phyloP scores from a whole-genome alignment of 2,113 vertebrate species.

The Tragelaphus imberbis region DNA sequence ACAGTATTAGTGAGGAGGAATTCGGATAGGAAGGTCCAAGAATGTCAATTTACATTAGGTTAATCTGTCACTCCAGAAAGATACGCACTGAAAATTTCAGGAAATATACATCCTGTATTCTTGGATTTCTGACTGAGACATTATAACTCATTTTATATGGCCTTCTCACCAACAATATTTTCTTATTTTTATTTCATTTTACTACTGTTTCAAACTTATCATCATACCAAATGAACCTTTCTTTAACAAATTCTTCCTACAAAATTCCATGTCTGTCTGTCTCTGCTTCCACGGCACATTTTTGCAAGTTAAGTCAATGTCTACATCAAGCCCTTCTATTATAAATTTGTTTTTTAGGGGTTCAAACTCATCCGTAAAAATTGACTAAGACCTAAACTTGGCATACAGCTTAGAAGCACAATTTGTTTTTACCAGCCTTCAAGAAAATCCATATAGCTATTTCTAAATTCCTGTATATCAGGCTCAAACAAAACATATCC shows the following conservation, averaged over 20 bases:
- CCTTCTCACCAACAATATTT: background rate
- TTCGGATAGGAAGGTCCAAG: background rate
- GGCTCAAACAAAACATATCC: slow-evolving; percentile 49
- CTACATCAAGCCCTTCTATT: slow-evolving; percentile 38
- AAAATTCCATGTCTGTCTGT: background rate
- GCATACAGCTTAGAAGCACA: slow-evolving; percentile 53
- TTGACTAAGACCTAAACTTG: slow-evolving; percentile 57
- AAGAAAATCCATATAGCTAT: slow-evolving; percentile 52
- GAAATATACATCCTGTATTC: background rate
- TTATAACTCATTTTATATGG: background rate
- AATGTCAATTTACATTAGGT: background rate
- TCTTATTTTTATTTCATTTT: slow-evolving; percentile 17
- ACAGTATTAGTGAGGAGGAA: background rate
- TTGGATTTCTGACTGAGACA: background rate
- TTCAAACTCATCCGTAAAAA: slow-evolving; percentile 60
- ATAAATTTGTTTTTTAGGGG: slow-evolving; percentile 35
- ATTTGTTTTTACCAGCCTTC: slow-evolving; percentile 58
- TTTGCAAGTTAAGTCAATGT: slow-evolving; percentile 27
- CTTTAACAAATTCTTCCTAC: background rate
- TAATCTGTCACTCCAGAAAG: background rate
- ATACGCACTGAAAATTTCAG: background rate
- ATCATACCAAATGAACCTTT: background rate
- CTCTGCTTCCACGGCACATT: background rate
- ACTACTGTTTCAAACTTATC: background rate
- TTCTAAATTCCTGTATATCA: slow-evolving; percentile 45